Evolutionary conservation across 1,140 invertebrate species (phyloP).

Genomic region (Adelges cooleyi): DNA sequence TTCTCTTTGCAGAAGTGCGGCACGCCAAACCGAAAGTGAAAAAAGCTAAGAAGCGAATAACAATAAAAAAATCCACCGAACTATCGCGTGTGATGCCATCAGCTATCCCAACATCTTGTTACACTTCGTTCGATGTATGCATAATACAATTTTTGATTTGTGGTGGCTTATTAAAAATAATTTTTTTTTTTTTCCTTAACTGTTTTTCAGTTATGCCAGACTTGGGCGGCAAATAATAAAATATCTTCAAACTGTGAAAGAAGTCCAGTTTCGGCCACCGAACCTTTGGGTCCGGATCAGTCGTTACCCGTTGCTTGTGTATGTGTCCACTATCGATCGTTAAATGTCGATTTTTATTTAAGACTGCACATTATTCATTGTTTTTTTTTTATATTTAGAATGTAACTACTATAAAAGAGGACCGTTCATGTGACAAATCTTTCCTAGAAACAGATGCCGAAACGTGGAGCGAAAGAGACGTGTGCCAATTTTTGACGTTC

Average conservation of each 20-base stretch:
- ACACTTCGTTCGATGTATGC: slow-evolving; percentile 5
- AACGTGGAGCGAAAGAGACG: slow-evolving; percentile 69
- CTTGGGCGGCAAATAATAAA: slow-evolving; percentile 11
- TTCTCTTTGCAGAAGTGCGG: neutral
- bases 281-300: slow-evolving; percentile 48
- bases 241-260: slow-evolving; percentile 1
- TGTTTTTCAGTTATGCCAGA: slow-evolving; percentile 33
- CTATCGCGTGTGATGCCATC: neutral
- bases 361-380: neutral
- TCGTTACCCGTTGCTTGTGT: slow-evolving; percentile 42
- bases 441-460: slow-evolving; percentile 11
- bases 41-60: slow-evolving; percentile 7
- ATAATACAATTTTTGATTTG: too few relatives aligned
- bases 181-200: neutral
- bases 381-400: neutral
- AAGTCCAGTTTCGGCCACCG: slow-evolving; percentile 45
- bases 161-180: too few relatives aligned
- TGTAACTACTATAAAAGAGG: slow-evolving; percentile 2
- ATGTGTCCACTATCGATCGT: neutral
- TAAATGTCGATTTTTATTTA: neutral
- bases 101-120: slow-evolving; percentile 7
- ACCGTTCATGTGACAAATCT: neutral
- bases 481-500: slow-evolving; percentile 72
- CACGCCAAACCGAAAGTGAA: neutral
- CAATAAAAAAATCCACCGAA: neutral